A percentile compares a stretch with the other conserved stretches of the same genome.
These are phyloP conservation scores for Oasisia sp. DNA, from an alignment of 2,888 invertebrate genomes.

Conservation along the genomic window DNA sequence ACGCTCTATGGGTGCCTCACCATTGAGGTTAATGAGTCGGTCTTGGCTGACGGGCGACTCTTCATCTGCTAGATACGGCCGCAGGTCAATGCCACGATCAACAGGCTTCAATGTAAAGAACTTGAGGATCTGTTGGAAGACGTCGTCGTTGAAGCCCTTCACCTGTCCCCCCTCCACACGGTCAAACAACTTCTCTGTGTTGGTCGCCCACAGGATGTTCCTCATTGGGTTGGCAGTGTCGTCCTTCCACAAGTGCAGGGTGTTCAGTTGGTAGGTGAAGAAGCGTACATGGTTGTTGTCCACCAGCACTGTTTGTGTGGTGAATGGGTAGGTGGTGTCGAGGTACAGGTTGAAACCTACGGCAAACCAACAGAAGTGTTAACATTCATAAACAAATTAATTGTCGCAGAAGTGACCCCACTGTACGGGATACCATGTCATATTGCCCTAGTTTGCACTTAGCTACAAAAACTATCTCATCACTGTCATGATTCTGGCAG, in stretches of 20 bases:
- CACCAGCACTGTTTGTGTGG: constrained; percentile 87
- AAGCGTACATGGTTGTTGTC: constrained; percentile 89
- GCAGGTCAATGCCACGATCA: constrained; percentile 72
- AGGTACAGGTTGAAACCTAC: constrained; percentile 86
- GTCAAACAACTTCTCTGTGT: constrained; percentile 79
- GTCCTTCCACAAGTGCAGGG: constrained; percentile 72
- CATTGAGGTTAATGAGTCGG: constrained; percentile 37
- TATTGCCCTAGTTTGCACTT: too few species aligned
- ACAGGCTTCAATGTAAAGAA: constrained; percentile 72
- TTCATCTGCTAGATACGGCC: constrained; percentile 77
- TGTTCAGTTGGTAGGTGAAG: constrained; percentile 92
- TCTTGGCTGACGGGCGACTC: constrained; percentile 32
- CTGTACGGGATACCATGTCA: too few species aligned
- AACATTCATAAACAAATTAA: not conserved
- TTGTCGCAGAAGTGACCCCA: not conserved
- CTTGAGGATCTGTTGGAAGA: constrained; percentile 78
- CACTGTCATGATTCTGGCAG: too few species aligned
- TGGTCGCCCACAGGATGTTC: constrained; percentile 84
- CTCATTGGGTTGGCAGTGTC: constrained; percentile 73
- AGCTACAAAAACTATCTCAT: too few species aligned
- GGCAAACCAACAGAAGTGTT: not conserved
- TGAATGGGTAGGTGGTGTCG: constrained; percentile 90
- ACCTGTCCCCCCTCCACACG: constrained; percentile 70
- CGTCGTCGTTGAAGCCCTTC: constrained; percentile 81
- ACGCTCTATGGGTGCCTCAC: constrained; percentile 33